Percentiles rank a stretch among this genome's conserved stretches.
These are phyloP conservation scores for Anodontia alba DNA, from an alignment of 2,888 invertebrate genomes.

Conservation along the genomic window DNA sequence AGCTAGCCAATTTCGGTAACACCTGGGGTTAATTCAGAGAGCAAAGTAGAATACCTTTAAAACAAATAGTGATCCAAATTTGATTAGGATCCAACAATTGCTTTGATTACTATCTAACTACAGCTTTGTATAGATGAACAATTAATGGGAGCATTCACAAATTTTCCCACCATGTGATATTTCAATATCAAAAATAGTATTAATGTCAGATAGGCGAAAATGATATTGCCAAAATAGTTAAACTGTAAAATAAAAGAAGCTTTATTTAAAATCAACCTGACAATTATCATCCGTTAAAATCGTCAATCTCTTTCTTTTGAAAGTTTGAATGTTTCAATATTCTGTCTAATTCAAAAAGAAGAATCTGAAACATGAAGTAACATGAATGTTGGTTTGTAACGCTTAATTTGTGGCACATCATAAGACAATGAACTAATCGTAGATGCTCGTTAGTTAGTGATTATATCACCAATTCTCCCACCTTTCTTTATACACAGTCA, in stretches of 20 bases:
- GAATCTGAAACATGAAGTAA: conserved; percentile 12
- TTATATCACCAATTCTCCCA: conserved; percentile 11
- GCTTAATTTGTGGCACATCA: conserved; percentile 3
- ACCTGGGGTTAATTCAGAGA: conserved; percentile 1
- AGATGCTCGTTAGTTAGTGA: conserved; percentile 12
- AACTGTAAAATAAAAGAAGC: background rate
- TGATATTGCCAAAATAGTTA: background rate
- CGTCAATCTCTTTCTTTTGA: conserved; percentile 13
- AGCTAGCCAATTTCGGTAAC: background rate
- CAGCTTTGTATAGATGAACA: conserved; percentile 1
- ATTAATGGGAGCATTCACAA: background rate
- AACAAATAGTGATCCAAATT: conserved; percentile 15
- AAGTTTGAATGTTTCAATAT: background rate
- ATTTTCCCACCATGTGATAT: conserved; percentile 12
- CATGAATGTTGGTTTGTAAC: background rate
- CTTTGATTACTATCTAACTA: background rate
- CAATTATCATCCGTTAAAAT: conserved; percentile 10
- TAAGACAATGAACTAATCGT: background rate
- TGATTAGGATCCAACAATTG: conserved; percentile 9
- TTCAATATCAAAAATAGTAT: background rate
- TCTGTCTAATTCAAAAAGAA: background rate
- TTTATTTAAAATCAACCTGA: conserved; percentile 1
- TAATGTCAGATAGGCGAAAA: background rate
- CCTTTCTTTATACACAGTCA: background rate
- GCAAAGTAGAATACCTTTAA: background rate